Conservation (phyloP, 2,888 invertebrate species). For the Watsonalla cultraria region DNA sequence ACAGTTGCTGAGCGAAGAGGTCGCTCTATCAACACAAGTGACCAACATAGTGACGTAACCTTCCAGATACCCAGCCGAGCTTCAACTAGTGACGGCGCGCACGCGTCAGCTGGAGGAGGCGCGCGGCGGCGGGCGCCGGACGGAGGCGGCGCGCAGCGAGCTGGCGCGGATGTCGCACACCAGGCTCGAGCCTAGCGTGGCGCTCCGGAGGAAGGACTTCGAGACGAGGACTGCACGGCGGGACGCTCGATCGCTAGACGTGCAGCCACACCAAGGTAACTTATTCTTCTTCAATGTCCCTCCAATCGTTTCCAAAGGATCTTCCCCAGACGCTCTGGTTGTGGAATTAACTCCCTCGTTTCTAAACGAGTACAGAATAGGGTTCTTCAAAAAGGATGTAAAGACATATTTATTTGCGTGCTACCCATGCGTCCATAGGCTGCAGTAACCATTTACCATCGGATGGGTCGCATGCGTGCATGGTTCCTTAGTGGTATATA, state of each 20-base stretch:
- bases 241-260: conserved; percentile 68
- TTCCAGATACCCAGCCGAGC: conserved; percentile 66
- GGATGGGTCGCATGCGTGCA: too few species aligned
- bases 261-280: conserved; percentile 65
- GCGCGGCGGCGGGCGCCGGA: conserved; percentile 81
- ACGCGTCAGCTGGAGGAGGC: conserved; percentile 86
- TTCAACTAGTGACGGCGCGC: conserved; percentile 85
- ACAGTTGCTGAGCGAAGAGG: too few species aligned
- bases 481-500: too few species aligned
- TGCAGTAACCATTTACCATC: too few species aligned
- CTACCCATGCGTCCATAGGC: too few species aligned
- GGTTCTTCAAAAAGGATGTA: too few species aligned
- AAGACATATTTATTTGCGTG: too few species aligned
- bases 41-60: not conserved
- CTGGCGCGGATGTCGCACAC: conserved; percentile 82
- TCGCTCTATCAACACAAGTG: not conserved
- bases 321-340: not conserved
- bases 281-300: not conserved
- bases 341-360: not conserved
- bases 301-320: not conserved
- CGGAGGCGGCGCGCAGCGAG: conserved; percentile 83
- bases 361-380: too few species aligned
- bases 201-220: conserved; percentile 84
- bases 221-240: conserved; percentile 76
- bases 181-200: conserved; percentile 86